Evolutionary conservation across 37 sponge, comb jelly and placozoan species (phyloP).

Genomic region (Haliclona indistincta): DNA sequence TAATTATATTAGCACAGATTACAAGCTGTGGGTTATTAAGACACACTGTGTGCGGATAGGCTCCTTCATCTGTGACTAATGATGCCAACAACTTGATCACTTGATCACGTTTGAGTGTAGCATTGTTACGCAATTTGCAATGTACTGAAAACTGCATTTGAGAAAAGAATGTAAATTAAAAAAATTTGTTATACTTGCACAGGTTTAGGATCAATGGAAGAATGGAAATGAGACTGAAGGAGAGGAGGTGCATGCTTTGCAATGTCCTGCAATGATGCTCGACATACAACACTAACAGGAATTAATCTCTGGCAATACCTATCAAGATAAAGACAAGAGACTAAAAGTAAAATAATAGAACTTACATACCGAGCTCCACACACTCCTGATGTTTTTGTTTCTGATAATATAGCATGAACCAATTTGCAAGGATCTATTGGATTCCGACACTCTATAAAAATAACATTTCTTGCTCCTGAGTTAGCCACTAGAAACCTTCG

Average conservation of each 20-base stretch:
- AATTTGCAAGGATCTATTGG: constrained; percentile 54
- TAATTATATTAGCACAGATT: constrained; percentile 73
- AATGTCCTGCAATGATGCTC: constrained; percentile 66
- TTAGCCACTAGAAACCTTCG: constrained; percentile 54
- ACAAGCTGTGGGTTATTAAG: constrained; percentile 65
- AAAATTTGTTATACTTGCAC: background rate
- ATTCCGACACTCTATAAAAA: constrained; percentile 62
- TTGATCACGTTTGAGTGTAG: constrained; percentile 57
- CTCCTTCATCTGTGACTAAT: constrained; percentile 54
- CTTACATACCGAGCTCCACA: constrained; percentile 46
- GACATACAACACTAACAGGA: constrained; percentile 63
- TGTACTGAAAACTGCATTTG: constrained; percentile 55
- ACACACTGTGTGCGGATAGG: constrained; percentile 61
- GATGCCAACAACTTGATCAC: constrained; percentile 63
- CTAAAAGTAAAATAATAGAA: background rate
- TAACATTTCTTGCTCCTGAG: constrained; percentile 64
- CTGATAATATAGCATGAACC: constrained; percentile 55
- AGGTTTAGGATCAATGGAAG: background rate
- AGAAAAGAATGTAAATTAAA: background rate
- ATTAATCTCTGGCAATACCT: constrained; percentile 67
- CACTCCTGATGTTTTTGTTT: constrained; percentile 11
- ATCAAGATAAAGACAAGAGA: background rate
- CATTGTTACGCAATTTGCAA: constrained; percentile 56
- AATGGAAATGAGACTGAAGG: constrained; percentile 69
- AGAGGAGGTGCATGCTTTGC: constrained; percentile 33